Evolutionary conservation across 2,888 invertebrate species (phyloP).

Genomic region (Drosophila colorata): DNA sequence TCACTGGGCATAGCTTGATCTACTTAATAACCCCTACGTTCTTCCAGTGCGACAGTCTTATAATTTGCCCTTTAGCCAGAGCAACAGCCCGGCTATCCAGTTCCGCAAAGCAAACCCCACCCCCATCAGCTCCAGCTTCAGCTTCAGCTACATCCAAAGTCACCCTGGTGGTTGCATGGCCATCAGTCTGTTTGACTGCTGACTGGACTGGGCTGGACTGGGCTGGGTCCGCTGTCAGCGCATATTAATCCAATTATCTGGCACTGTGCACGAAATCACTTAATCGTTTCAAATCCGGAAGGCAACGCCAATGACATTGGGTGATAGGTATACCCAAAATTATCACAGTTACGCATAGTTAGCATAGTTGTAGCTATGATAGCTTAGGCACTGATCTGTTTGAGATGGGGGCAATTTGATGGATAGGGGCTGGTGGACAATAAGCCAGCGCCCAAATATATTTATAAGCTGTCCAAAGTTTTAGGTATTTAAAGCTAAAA

Average conservation of each 20-base stretch:
- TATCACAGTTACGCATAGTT: constrained; percentile 52
- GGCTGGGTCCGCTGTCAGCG: constrained; percentile 63
- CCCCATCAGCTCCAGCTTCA: background rate
- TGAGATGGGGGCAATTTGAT: constrained; percentile 25
- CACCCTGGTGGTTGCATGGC: constrained; percentile 40
- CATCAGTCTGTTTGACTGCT: constrained; percentile 57
- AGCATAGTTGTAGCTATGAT: constrained; percentile 37
- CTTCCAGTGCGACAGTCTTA: constrained; percentile 24
- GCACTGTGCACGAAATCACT: constrained; percentile 81
- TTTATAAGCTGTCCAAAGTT: background rate
- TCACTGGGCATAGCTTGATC: constrained; percentile 19
- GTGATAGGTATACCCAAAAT: constrained; percentile 29
- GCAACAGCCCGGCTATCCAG: constrained; percentile 49
- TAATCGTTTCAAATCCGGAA: constrained; percentile 80
- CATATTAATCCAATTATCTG: constrained; percentile 84
- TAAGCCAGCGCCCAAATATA: background rate
- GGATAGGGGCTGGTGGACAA: constrained; percentile 38
- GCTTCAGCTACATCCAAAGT: background rate
- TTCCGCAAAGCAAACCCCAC: constrained; percentile 38
- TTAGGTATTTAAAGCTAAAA: background rate
- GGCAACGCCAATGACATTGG: constrained; percentile 50
- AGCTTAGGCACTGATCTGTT: constrained; percentile 12
- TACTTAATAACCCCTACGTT: constrained; percentile 47
- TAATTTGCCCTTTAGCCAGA: constrained; percentile 63
- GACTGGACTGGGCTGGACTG: constrained; percentile 30